Evolutionary conservation across 2,113 vertebrate genomes (phyloP).

Genomic region (Tetrax tetrax): DNA sequence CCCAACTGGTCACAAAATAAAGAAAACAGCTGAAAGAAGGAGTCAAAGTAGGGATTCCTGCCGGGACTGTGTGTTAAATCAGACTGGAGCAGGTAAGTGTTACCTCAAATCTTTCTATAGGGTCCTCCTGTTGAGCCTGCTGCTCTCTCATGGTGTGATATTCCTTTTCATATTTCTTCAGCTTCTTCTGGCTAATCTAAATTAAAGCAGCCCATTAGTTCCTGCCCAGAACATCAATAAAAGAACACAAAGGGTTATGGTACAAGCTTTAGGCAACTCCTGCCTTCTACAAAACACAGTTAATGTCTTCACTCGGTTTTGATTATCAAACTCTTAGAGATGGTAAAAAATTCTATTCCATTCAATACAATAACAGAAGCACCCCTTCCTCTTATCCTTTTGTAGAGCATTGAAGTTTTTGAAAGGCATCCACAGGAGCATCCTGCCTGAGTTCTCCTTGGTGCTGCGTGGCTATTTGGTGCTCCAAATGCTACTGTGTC

Average conservation of each 20-base stretch:
- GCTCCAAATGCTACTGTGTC: neutral
- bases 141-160: slow-evolving; percentile 96
- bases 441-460: neutral
- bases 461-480: neutral
- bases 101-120: slow-evolving; percentile 96
- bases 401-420: neutral
- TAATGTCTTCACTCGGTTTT: neutral
- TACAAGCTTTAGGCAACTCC: neutral
- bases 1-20: neutral
- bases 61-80: neutral
- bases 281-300: neutral
- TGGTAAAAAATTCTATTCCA: neutral
- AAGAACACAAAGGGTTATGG: neutral
- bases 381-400: neutral
- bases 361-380: neutral
- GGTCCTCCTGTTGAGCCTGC: slow-evolving; percentile 96
- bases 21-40: neutral
- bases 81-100: neutral
- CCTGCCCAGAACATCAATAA: neutral
- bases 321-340: neutral
- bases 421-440: neutral
- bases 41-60: neutral
- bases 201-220: slow-evolving; percentile 55
- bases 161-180: slow-evolving; percentile 98
- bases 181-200: slow-evolving; percentile 98